Percentiles rank a stretch among this genome's conserved stretches.
Conservation (phyloP, 2,797 vertebrate species). For the Streptopelia turtur region DNA sequence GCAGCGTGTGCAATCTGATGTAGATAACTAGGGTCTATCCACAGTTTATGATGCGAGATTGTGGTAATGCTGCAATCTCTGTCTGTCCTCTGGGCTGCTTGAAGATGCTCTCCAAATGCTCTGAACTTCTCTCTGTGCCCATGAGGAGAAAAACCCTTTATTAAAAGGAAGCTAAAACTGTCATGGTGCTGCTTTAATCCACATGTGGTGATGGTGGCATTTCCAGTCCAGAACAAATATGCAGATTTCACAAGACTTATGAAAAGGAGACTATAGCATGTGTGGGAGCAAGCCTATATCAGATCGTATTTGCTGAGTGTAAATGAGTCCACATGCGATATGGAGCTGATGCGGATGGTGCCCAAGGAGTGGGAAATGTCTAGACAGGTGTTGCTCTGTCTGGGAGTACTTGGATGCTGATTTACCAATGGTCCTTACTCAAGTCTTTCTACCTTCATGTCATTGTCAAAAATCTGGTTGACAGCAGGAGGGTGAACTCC, state of each 20-base stretch:
- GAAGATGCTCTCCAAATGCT: background rate
- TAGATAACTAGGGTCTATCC: background rate
- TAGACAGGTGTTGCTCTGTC: background rate
- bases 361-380: fast-evolving
- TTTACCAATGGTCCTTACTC: background rate
- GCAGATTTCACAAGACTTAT: background rate
- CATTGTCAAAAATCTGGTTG: background rate
- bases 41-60: background rate
- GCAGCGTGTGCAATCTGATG: background rate
- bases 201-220: background rate
- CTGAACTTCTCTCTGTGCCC: background rate
- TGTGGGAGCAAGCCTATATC: background rate
- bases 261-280: background rate
- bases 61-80: background rate
- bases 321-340: fast-evolving
- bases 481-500: background rate
- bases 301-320: background rate
- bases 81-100: background rate
- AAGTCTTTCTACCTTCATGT: background rate
- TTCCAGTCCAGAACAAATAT: background rate
- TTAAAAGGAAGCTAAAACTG: background rate
- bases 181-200: background rate
- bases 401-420: background rate
- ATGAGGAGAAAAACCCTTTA: background rate
- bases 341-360: background rate